Percentiles rank a stretch among this genome's conserved stretches.
These are phyloP conservation scores for Ophiothrix spiculata DNA, from an alignment of 35 echinoderm and acorn worm species.

Conservation along the genomic window DNA sequence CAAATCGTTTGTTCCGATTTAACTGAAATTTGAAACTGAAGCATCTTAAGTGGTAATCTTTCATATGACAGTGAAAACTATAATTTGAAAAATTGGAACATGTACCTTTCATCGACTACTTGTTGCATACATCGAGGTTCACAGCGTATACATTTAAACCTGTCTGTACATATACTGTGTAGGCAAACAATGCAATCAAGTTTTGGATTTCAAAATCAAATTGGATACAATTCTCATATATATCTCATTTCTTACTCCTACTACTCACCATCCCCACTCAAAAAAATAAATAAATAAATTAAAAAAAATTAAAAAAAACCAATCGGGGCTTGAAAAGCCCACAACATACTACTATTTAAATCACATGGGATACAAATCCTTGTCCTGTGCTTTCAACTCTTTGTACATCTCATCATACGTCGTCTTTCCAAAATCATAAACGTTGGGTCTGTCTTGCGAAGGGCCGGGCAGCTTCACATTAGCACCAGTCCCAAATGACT, in stretches of 20 bases:
- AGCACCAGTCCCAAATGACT: conserved; percentile 93
- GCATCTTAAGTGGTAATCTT: too few relatives aligned
- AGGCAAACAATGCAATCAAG: too few relatives aligned
- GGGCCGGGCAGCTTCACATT: conserved; percentile 87
- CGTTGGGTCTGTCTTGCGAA: conserved; percentile 90
- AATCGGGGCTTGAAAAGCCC: neutral
- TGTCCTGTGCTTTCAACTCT: conserved; percentile 76
- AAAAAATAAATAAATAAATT: neutral
- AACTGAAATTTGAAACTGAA: too few relatives aligned
- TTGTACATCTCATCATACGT: conserved; percentile 98
- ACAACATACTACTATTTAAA: neutral
- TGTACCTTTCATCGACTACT: too few relatives aligned
- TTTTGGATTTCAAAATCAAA: too few relatives aligned
- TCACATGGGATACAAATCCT: conserved; percentile 71
- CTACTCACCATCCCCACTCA: neutral
- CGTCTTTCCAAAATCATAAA: conserved; percentile 86
- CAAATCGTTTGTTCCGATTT: too few relatives aligned
- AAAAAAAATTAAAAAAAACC: too few relatives aligned
- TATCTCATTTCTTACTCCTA: neutral
- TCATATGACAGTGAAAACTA: too few relatives aligned
- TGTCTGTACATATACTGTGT: too few relatives aligned
- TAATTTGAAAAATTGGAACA: too few relatives aligned
- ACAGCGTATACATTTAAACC: too few relatives aligned
- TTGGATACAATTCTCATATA: neutral
- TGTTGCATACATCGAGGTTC: too few relatives aligned